Conservation (phyloP, 2,113 vertebrate genomes). For the Monarcha castaneiventris region DNA sequence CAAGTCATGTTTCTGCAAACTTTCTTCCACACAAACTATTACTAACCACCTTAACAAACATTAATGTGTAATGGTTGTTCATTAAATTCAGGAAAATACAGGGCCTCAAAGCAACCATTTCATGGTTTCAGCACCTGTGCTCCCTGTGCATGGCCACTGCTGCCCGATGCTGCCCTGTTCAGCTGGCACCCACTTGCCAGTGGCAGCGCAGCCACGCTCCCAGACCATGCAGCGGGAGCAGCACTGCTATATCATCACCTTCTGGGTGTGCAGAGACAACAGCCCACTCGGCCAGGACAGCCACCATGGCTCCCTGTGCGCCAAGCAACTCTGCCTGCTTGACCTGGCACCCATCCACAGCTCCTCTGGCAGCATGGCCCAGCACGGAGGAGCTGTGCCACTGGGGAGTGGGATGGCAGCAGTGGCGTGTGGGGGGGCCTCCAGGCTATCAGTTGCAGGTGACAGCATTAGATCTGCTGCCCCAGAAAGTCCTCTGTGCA, state of each 20-base stretch:
- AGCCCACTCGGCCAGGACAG: neutral
- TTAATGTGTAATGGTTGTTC: neutral
- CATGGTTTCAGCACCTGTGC: too few species aligned
- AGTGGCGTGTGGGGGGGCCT: neutral
- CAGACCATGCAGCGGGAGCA: neutral
- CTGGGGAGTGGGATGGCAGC: neutral
- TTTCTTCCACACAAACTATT: neutral
- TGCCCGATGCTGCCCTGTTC: rapidly evolving
- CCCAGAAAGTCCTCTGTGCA: constrained; percentile 3
- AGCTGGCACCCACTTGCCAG: neutral
- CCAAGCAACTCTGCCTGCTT: rapidly evolving
- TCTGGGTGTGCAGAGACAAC: neutral
- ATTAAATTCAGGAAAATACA: neutral
- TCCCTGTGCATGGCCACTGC: rapidly evolving
- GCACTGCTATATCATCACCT: neutral
- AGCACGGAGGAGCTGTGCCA: neutral
- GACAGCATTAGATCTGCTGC: neutral
- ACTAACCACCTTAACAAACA: neutral
- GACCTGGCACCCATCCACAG: rapidly evolving
- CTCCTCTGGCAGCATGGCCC: neutral
- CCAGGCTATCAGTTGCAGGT: constrained; percentile 3
- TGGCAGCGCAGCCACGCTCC: neutral
- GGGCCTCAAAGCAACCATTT: neutral
- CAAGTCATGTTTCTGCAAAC: neutral
- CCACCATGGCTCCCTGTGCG: neutral